phyloP scores from a whole-genome alignment of 2,888 invertebrate genomes.

The Ethmia dodecea region DNA sequence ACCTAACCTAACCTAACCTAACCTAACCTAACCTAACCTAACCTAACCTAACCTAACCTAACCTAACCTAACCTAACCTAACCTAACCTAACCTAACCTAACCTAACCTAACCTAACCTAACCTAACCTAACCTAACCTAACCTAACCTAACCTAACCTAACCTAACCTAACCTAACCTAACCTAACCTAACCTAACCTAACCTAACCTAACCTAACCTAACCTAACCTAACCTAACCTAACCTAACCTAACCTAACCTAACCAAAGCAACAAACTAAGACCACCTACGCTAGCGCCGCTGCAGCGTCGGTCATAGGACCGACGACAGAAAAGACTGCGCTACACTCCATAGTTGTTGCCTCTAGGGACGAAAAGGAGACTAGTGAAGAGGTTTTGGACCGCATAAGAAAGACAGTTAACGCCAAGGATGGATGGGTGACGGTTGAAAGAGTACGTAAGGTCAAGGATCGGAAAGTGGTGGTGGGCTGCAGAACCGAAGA shows the following conservation, averaged over 20 bases:
- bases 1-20: slow-evolving; percentile 15
- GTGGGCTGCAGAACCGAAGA: too few relatives aligned
- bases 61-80: slow-evolving; percentile 11
- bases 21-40: slow-evolving; percentile 14
- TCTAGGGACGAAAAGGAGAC: too few relatives aligned
- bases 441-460: too few relatives aligned
- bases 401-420: too few relatives aligned
- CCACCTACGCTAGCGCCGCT: too few relatives aligned
- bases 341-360: too few relatives aligned
- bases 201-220: slow-evolving; percentile 15
- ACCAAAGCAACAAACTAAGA: too few relatives aligned
- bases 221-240: slow-evolving; percentile 15
- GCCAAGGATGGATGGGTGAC: too few relatives aligned
- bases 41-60: slow-evolving; percentile 14
- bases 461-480: too few relatives aligned
- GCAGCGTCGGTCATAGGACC: too few relatives aligned
- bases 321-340: too few relatives aligned
- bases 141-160: slow-evolving; percentile 18
- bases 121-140: slow-evolving; percentile 17
- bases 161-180: slow-evolving; percentile 14
- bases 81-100: slow-evolving; percentile 17
- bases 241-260: slow-evolving; percentile 2
- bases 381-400: too few relatives aligned
- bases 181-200: slow-evolving; percentile 15
- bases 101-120: slow-evolving; percentile 18